These are phyloP conservation scores for Lutjanus campechanus DNA, from an alignment of 2,797 vertebrate genomes.

Conservation along the genomic window DNA sequence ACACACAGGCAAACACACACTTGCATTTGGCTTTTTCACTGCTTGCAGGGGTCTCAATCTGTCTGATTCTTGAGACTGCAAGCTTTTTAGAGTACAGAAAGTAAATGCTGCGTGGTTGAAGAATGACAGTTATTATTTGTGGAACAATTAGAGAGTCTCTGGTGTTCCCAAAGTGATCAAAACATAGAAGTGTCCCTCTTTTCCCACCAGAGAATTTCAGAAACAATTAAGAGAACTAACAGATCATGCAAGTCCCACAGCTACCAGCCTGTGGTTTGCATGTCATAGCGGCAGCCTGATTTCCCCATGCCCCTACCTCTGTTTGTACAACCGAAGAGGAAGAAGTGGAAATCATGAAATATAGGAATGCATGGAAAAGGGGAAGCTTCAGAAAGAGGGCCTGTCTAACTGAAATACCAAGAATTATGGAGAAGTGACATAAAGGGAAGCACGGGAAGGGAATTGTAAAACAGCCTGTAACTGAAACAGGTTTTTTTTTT, in stretches of 20 bases:
- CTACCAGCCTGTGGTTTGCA: slow-evolving; percentile 80
- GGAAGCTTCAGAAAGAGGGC: slow-evolving; percentile 90
- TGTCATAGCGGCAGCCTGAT: slow-evolving; percentile 89
- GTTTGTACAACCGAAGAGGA: slow-evolving; percentile 94
- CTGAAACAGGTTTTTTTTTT: slow-evolving; percentile 77
- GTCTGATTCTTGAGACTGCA: not conserved
- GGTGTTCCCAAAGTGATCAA: slow-evolving; percentile 35
- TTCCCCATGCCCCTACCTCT: slow-evolving; percentile 86
- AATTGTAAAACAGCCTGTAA: slow-evolving; percentile 89
- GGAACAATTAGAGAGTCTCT: not conserved
- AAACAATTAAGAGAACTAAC: slow-evolving; percentile 58
- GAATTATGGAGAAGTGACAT: slow-evolving; percentile 98
- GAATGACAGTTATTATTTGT: not conserved
- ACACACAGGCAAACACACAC: slow-evolving; percentile 34
- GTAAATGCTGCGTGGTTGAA: not conserved
- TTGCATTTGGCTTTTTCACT: slow-evolving; percentile 22
- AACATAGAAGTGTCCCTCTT: slow-evolving; percentile 58
- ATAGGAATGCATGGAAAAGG: slow-evolving; percentile 97
- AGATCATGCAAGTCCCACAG: slow-evolving; percentile 59
- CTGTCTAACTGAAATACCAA: slow-evolving; percentile 93
- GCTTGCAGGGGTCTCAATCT: slow-evolving; percentile 6
- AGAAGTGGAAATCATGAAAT: slow-evolving; percentile 95
- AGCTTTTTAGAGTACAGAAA: not conserved
- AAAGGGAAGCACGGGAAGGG: slow-evolving; percentile 95
- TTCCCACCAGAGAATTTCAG: slow-evolving; percentile 58